Conservation (phyloP, 2,113 vertebrate genomes). For the Marmota flaviventris region DNA sequence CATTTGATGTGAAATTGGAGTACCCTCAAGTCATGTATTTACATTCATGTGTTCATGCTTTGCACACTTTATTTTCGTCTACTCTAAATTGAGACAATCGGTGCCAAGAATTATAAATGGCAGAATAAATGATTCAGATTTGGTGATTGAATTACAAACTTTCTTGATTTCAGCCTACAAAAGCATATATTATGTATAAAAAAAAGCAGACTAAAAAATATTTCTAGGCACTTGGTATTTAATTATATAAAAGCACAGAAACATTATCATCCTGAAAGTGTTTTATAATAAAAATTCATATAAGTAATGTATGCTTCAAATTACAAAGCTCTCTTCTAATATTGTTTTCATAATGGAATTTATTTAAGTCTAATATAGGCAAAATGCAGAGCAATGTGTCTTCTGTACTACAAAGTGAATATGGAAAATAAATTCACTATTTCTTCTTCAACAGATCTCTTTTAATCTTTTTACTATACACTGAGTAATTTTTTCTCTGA, state of each 20-base stretch:
- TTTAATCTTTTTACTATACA: slow-evolving; percentile 84
- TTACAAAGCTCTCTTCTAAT: slow-evolving; percentile 83
- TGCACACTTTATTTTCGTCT: neutral
- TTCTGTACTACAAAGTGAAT: slow-evolving; percentile 81
- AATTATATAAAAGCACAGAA: slow-evolving; percentile 77
- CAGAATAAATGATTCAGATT: neutral
- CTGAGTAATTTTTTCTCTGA: slow-evolving; percentile 81
- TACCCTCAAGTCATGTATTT: neutral
- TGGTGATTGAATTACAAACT: neutral
- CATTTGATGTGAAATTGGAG: neutral
- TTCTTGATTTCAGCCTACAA: neutral
- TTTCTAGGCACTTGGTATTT: slow-evolving; percentile 59
- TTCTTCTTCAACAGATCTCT: slow-evolving; percentile 82
- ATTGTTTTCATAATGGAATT: slow-evolving; percentile 88
- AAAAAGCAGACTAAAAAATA: slow-evolving; percentile 38
- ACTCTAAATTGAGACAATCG: neutral
- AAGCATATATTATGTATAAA: neutral
- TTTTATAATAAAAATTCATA: slow-evolving; percentile 82
- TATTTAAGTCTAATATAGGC: slow-evolving; percentile 86
- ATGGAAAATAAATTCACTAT: slow-evolving; percentile 85
- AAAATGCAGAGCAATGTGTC: slow-evolving; percentile 86
- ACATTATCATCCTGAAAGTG: slow-evolving; percentile 62
- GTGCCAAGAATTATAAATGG: neutral
- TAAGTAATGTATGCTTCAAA: slow-evolving; percentile 83
- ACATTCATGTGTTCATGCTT: neutral